Evolutionary conservation across 2,888 invertebrate genomes (phyloP).

Genomic region (Cheilosia soror): DNA sequence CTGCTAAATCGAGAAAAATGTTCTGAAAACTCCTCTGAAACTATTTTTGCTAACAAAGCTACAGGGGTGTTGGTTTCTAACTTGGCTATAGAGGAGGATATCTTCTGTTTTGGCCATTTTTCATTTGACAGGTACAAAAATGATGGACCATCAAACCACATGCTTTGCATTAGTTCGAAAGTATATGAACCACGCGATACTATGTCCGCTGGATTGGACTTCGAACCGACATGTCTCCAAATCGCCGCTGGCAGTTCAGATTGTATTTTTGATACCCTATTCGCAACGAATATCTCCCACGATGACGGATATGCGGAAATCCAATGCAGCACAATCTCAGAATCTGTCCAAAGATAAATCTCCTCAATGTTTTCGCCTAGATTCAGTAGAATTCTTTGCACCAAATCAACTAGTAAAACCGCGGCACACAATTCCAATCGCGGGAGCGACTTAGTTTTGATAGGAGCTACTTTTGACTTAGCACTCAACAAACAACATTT

Average conservation of each 20-base stretch:
- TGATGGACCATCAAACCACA: too few species aligned
- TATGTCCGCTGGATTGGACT: too few species aligned
- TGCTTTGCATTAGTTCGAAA: too few species aligned
- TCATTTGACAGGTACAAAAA: too few species aligned
- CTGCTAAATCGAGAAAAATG: not conserved
- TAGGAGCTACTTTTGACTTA: slow-evolving; percentile 45
- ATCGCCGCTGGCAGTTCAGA: not conserved
- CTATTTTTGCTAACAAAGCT: not conserved
- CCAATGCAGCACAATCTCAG: slow-evolving; percentile 2
- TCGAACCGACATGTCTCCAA: not conserved
- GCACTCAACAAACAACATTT: slow-evolving; percentile 7
- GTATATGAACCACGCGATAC: too few species aligned
- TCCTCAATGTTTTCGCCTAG: slow-evolving; percentile 9
- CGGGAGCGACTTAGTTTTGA: slow-evolving; percentile 76
- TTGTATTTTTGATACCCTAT: slow-evolving; percentile 11
- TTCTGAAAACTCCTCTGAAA: not conserved
- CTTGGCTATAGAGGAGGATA: too few species aligned
- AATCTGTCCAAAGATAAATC: slow-evolving; percentile 8
- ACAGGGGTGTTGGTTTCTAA: not conserved
- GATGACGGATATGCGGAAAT: slow-evolving; percentile 2
- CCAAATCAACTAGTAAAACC: slow-evolving; percentile 74
- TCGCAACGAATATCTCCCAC: slow-evolving; percentile 1
- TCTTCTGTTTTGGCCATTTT: too few species aligned
- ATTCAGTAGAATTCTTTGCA: slow-evolving; percentile 41
- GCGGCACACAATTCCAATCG: slow-evolving; percentile 78